A percentile compares a stretch with the other conserved stretches of the same genome.
phyloP scores from a whole-genome alignment of 1,140 invertebrate species.

The Hycleus cichorii region DNA sequence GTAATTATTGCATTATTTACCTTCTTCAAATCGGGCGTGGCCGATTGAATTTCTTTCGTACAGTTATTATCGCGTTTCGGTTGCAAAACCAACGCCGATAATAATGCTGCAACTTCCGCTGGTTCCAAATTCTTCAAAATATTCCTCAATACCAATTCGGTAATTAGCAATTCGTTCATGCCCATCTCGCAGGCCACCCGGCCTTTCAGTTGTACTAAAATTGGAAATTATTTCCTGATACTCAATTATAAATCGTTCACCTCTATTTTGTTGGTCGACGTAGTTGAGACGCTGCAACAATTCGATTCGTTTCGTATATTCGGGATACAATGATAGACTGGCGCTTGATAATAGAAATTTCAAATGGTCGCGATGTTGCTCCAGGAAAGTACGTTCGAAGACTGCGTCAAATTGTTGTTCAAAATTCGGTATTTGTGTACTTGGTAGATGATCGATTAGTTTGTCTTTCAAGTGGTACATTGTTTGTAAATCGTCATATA shows the following conservation, averaged over 20 bases:
- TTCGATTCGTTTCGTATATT: constrained; percentile 77
- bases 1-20: neutral
- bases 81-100: constrained; percentile 92
- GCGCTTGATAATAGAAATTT: constrained; percentile 74
- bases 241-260: constrained; percentile 36
- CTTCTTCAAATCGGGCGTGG: constrained; percentile 16
- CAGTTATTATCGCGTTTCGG: constrained; percentile 23
- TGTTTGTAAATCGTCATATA: constrained; percentile 26
- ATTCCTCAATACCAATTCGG: constrained; percentile 92
- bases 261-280: constrained; percentile 63
- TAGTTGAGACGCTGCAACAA: constrained; percentile 75
- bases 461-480: constrained; percentile 31
- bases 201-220: constrained; percentile 75
- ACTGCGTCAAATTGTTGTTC: constrained; percentile 66
- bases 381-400: constrained; percentile 62
- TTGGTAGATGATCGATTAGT: constrained; percentile 34
- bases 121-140: constrained; percentile 77
- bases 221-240: constrained; percentile 12
- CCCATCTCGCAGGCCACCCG: constrained; percentile 94
- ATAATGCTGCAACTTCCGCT: constrained; percentile 84
- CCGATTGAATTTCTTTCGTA: neutral
- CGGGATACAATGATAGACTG: constrained; percentile 77
- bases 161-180: constrained; percentile 88
- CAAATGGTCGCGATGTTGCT: constrained; percentile 62
- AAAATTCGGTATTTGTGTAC: constrained; percentile 48